Evolutionary conservation across 1,140 invertebrate genomes (phyloP).

Genomic region (Trichoplusia ni): DNA sequence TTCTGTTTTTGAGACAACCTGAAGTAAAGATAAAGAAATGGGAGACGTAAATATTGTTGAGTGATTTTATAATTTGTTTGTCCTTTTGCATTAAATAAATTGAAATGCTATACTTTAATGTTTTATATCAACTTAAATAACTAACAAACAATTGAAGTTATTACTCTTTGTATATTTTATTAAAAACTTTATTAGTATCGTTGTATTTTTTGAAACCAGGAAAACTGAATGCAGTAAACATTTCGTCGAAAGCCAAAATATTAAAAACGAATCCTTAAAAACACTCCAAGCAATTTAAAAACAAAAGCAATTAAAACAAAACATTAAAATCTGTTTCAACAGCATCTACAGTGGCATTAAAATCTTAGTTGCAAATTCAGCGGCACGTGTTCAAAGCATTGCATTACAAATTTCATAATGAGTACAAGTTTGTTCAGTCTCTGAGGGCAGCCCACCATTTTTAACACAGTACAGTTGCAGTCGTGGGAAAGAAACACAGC

Average conservation of each 20-base stretch:
- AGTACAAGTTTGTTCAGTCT: slow-evolving; percentile 3
- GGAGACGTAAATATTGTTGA: background rate
- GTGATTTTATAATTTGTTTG: background rate
- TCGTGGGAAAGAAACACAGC: too few relatives aligned
- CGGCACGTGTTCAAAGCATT: slow-evolving; percentile 7
- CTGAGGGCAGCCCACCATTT: background rate
- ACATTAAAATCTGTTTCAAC: background rate
- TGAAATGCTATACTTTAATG: too few relatives aligned
- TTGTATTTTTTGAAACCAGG: too few relatives aligned
- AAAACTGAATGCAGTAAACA: too few relatives aligned
- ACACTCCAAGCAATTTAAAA: background rate
- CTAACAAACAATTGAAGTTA: too few relatives aligned
- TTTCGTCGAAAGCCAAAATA: too few relatives aligned
- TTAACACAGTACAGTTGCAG: too few relatives aligned
- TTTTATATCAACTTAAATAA: too few relatives aligned
- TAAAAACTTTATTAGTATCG: too few relatives aligned
- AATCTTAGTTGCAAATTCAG: background rate
- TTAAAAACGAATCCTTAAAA: background rate
- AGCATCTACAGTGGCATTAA: slow-evolving; percentile 10
- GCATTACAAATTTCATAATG: slow-evolving; percentile 32
- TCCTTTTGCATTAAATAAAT: background rate
- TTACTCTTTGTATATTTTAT: too few relatives aligned
- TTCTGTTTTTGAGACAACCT: slow-evolving; percentile 16
- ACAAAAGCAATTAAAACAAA: background rate
- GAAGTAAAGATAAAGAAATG: background rate